phyloP scores from a whole-genome alignment of 1,140 invertebrate genomes.

The Oppia nitens region DNA sequence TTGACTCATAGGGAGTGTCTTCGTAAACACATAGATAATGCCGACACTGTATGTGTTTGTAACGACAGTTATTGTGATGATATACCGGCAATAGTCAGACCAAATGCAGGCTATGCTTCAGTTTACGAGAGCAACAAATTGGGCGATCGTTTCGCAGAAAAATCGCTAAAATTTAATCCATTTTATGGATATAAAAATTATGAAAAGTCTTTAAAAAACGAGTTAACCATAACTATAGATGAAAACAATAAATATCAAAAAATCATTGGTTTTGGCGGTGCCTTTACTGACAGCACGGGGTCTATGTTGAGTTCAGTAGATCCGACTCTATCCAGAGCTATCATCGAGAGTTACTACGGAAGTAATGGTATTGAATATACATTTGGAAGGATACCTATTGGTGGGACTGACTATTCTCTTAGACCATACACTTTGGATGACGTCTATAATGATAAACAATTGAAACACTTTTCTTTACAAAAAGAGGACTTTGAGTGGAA shows the following conservation, averaged over 20 bases:
- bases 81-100: slow-evolving; percentile 27
- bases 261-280: slow-evolving; percentile 60
- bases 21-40: slow-evolving; percentile 28
- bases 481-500: slow-evolving; percentile 47
- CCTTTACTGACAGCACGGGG: slow-evolving; percentile 65
- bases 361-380: slow-evolving; percentile 45
- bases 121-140: slow-evolving; percentile 36
- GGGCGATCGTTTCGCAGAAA: slow-evolving; percentile 33
- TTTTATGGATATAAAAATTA: no score
- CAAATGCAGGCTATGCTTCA: slow-evolving; percentile 25
- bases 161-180: slow-evolving; percentile 17
- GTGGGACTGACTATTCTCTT: slow-evolving; percentile 60
- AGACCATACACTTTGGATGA: slow-evolving; percentile 48
- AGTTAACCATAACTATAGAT: slow-evolving; percentile 19
- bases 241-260: slow-evolving; percentile 25
- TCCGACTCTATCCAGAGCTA: slow-evolving; percentile 34
- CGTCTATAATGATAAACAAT: slow-evolving; percentile 31
- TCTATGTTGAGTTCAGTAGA: slow-evolving; percentile 50
- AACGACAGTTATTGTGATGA: slow-evolving; percentile 66
- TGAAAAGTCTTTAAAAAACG: not conserved
- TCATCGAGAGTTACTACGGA: slow-evolving; percentile 13
- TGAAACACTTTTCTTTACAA: slow-evolving; percentile 46
- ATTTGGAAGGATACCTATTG: slow-evolving; percentile 57
- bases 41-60: slow-evolving; percentile 61
- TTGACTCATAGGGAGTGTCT: no score